These are phyloP conservation scores for Anarrhichthys ocellatus DNA, from an alignment of 2,113 vertebrate genomes.

Conservation along the genomic window DNA sequence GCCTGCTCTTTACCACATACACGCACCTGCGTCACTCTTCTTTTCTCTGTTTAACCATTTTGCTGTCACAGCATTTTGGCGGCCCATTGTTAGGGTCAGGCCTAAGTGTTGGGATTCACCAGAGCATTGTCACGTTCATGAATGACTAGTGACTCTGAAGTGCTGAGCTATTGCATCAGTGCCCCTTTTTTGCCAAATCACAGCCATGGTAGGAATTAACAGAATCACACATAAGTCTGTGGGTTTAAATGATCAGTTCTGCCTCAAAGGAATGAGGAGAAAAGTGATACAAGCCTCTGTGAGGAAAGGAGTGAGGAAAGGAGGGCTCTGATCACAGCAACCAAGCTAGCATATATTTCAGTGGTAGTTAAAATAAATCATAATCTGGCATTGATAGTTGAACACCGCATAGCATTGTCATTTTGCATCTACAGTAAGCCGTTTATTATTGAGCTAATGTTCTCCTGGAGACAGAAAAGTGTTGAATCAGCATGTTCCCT, in stretches of 20 bases:
- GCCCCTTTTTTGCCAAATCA: constrained; percentile 56
- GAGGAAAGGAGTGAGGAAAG: constrained; percentile 28
- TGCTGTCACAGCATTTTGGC: constrained; percentile 68
- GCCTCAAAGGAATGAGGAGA: constrained; percentile 41
- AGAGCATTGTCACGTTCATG: constrained; percentile 58
- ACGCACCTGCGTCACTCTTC: constrained; percentile 67
- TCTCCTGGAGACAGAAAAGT: constrained; percentile 68
- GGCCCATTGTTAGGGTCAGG: constrained; percentile 50
- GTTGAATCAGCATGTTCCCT: constrained; percentile 65
- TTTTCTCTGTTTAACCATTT: constrained; percentile 56
- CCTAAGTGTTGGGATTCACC: constrained; percentile 66
- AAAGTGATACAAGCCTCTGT: constrained; percentile 24
- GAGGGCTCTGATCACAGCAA: constrained; percentile 5
- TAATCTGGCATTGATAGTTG: constrained; percentile 39
- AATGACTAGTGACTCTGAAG: constrained; percentile 56
- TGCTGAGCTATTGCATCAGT: constrained; percentile 63
- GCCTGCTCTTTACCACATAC: constrained; percentile 47
- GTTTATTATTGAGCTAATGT: constrained; percentile 72
- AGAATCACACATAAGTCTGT: constrained; percentile 58
- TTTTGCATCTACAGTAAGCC: constrained; percentile 57
- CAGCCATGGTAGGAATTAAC: constrained; percentile 41
- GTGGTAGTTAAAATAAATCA: constrained; percentile 32
- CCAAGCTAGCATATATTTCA: constrained; percentile 35
- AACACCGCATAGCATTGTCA: constrained; percentile 46
- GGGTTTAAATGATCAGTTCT: constrained; percentile 64